Percentiles rank a stretch among this genome's conserved stretches.
phyloP scores from a whole-genome alignment of 2,797 vertebrate genomes.

The Parauchenoglanis ngamensis region DNA sequence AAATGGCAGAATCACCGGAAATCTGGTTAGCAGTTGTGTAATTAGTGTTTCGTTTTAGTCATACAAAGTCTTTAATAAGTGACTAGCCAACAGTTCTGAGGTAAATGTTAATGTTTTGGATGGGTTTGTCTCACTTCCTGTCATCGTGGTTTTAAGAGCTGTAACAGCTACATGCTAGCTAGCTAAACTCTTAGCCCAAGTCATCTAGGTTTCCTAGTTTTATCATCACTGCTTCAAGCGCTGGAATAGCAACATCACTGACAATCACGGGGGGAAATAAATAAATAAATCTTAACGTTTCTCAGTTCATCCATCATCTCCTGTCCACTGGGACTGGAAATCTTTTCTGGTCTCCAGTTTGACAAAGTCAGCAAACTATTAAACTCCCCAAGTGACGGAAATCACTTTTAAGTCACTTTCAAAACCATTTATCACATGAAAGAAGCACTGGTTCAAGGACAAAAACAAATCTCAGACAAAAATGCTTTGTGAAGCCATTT shows the following conservation, averaged over 20 bases:
- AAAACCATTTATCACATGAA: neutral
- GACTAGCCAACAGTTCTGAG: too few relatives aligned
- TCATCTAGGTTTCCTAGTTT: too few relatives aligned
- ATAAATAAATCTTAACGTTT: neutral
- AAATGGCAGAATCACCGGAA: neutral
- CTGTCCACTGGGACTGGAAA: neutral
- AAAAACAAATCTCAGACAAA: neutral
- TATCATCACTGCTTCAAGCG: too few relatives aligned
- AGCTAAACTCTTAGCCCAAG: too few relatives aligned
- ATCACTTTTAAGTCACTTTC: neutral
- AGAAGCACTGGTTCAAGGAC: neutral
- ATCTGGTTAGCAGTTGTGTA: neutral
- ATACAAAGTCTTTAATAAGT: too few relatives aligned
- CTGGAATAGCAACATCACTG: too few relatives aligned
- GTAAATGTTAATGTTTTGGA: too few relatives aligned
- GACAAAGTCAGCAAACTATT: neutral
- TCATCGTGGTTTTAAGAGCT: too few relatives aligned
- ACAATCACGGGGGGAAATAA: too few relatives aligned
- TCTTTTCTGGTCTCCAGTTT: neutral
- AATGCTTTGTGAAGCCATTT: constrained; percentile 34
- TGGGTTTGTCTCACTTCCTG: too few relatives aligned
- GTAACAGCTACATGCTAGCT: too few relatives aligned
- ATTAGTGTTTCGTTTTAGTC: neutral
- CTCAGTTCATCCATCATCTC: neutral
- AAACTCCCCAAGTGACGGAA: too few relatives aligned